Conservation (phyloP, 2,113 vertebrate species). For the Tachysurus vachellii region DNA sequence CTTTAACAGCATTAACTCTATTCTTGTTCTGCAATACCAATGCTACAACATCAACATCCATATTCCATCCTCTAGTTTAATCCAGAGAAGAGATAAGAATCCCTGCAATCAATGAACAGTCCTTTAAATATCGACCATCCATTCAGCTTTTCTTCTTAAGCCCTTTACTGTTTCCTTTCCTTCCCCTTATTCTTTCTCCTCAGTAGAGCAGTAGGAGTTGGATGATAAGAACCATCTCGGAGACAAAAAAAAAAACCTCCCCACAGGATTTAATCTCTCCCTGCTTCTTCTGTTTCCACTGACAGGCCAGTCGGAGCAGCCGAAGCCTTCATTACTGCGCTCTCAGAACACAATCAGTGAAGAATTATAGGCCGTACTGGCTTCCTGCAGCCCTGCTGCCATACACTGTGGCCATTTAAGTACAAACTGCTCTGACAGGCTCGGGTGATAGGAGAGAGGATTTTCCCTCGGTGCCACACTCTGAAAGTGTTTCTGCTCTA, state of each 20-base stretch:
- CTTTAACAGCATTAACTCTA: neutral
- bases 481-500: slow-evolving; percentile 14
- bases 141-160: slow-evolving; percentile 57
- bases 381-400: slow-evolving; percentile 40
- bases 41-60: too few relatives aligned
- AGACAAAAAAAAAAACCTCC: slow-evolving; percentile 63
- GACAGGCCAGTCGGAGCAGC: slow-evolving; percentile 64
- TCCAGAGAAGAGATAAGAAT: neutral
- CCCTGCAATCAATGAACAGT: slow-evolving; percentile 22
- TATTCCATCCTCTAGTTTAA: neutral
- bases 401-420: slow-evolving; percentile 40
- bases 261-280: slow-evolving; percentile 75
- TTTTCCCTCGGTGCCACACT: slow-evolving; percentile 7
- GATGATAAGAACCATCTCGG: slow-evolving; percentile 74
- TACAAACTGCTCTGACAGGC: slow-evolving; percentile 36
- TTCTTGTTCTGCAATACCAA: neutral
- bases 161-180: slow-evolving; percentile 23
- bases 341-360: slow-evolving; percentile 69
- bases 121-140: slow-evolving; percentile 69
- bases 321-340: slow-evolving; percentile 71
- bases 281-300: slow-evolving; percentile 72
- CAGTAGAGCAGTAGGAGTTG: slow-evolving; percentile 65
- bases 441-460: slow-evolving; percentile 5
- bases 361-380: slow-evolving; percentile 65
- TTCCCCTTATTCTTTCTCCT: slow-evolving; percentile 52